Conservation (phyloP, 2,113 vertebrate genomes). For the Gallinago undulata region DNA sequence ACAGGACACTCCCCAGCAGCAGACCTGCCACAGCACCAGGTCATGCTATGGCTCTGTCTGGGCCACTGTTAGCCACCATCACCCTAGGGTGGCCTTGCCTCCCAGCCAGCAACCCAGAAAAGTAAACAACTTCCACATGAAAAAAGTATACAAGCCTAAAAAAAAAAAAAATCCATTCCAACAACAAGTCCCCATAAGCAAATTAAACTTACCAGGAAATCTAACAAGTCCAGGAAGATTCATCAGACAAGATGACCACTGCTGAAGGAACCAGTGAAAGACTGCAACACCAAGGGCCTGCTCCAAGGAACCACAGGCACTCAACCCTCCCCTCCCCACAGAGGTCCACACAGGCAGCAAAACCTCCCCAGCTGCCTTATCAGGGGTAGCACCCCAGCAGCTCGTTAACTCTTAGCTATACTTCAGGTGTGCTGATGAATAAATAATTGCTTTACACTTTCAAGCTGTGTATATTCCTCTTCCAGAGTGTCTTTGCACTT, state of each 20-base stretch:
- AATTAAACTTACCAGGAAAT: background rate
- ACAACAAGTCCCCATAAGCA: background rate
- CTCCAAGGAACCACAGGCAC: background rate
- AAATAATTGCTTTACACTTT: background rate
- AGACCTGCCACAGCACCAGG: accelerated
- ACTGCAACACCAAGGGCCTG: background rate
- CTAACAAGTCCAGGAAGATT: background rate
- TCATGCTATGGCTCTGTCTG: background rate
- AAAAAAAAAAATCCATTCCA: background rate
- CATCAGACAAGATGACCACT: accelerated
- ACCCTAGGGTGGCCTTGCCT: background rate
- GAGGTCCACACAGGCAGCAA: accelerated
- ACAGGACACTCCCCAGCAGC: background rate
- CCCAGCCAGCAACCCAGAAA: background rate
- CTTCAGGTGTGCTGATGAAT: background rate
- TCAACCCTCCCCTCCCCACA: accelerated
- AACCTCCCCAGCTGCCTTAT: background rate
- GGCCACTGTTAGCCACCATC: background rate
- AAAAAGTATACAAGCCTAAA: background rate
- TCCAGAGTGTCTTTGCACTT: background rate
- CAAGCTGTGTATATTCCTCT: background rate
- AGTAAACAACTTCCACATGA: background rate
- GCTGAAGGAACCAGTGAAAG: background rate
- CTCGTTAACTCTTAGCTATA: background rate
- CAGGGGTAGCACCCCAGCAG: background rate